Conservation (phyloP, 2,113 vertebrate genomes). For the Rhinolophus ferrumequinum region DNA sequence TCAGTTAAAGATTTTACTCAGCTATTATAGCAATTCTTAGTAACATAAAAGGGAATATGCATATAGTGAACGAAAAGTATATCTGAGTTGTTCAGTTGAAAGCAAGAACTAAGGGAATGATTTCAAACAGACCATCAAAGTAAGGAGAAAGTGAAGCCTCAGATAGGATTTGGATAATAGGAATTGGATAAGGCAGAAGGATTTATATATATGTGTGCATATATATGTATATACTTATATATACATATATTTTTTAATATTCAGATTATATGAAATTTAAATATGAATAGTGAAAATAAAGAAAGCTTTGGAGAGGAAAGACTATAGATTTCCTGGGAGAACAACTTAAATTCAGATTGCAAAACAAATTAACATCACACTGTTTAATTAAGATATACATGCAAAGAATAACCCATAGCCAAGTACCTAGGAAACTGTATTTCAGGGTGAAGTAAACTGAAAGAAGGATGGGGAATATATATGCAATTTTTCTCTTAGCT, state of each 20-base stretch:
- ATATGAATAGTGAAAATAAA: not conserved
- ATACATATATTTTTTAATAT: not conserved
- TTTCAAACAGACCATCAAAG: not conserved
- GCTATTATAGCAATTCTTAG: not conserved
- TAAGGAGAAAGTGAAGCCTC: not conserved
- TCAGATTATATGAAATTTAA: not conserved
- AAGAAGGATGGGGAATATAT: not conserved
- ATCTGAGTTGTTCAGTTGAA: not conserved
- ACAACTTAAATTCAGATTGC: not conserved
- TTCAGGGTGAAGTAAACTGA: not conserved
- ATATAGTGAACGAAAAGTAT: not conserved
- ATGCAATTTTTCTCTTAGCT: not conserved
- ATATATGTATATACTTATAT: too few relatives aligned
- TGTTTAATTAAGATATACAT: not conserved
- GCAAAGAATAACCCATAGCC: not conserved
- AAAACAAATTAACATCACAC: not conserved
- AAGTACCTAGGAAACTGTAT: not conserved
- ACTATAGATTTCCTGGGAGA: not conserved
- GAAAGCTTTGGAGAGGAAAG: not conserved
- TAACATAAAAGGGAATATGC: not conserved
- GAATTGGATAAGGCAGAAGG: not conserved
- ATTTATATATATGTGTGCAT: not conserved
- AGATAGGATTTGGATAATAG: not conserved
- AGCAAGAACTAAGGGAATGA: not conserved
- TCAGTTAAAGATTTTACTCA: not conserved